phyloP scores from a whole-genome alignment of 2,888 invertebrate species.

The Ephialtes manifestator region DNA sequence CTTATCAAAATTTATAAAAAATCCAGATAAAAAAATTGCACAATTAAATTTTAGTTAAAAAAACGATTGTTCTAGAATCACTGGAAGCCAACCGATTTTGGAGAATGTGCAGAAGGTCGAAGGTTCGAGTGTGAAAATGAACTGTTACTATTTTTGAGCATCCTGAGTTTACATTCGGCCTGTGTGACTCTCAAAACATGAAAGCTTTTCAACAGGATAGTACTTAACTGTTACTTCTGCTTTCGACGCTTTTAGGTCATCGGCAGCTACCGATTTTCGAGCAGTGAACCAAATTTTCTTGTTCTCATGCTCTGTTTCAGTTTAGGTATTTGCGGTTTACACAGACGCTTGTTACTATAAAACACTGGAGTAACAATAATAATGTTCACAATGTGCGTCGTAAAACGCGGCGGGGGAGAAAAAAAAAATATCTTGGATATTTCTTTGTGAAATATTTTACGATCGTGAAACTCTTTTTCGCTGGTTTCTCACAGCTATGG shows the following conservation, averaged over 20 bases:
- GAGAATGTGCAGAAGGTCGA: neutral
- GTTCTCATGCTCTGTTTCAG: neutral
- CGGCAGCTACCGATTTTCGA: conserved; percentile 51
- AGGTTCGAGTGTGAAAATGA: conserved; percentile 32
- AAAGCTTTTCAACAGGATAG: neutral
- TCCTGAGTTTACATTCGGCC: conserved; percentile 25
- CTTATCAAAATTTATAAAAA: too few relatives aligned
- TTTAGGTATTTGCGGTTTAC: neutral
- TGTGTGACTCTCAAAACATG: neutral
- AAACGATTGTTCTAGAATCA: neutral
- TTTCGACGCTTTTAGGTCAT: conserved; percentile 48
- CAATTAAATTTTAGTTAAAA: neutral
- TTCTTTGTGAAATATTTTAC: conserved; percentile 60
- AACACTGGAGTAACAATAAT: conserved; percentile 52
- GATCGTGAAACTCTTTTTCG: conserved; percentile 45
- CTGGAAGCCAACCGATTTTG: neutral
- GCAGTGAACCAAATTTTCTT: neutral
- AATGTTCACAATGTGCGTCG: conserved; percentile 54
- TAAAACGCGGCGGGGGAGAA: conserved; percentile 45
- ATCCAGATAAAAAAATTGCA: neutral
- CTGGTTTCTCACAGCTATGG: conserved; percentile 20
- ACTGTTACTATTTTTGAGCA: conserved; percentile 43
- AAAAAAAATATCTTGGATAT: neutral
- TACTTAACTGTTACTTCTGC: neutral
- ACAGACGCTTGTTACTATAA: conserved; percentile 18